Evolutionary conservation across 2,113 vertebrate genomes (phyloP).

Genomic region (Xiphorhynchus elegans): DNA sequence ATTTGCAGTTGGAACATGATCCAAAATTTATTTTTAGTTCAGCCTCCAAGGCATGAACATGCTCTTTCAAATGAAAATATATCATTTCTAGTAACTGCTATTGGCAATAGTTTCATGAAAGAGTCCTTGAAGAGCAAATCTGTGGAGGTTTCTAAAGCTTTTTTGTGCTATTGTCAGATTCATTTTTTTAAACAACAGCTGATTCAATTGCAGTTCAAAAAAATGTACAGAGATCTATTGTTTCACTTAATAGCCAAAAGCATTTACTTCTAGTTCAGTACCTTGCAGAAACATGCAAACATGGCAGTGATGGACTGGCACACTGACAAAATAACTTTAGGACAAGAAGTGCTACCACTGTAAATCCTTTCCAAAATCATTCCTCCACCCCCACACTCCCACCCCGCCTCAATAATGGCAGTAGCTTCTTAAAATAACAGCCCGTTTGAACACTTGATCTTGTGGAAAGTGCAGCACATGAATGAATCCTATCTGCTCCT

Average conservation of each 20-base stretch:
- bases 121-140: background rate
- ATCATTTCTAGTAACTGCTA: background rate
- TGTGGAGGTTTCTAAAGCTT: background rate
- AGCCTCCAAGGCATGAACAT: background rate
- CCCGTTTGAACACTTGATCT: background rate
- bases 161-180: background rate
- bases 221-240: background rate
- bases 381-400: fast-evolving
- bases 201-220: background rate
- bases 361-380: background rate
- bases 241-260: constrained; percentile 12
- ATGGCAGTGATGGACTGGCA: background rate
- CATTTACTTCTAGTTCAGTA: constrained; percentile 30
- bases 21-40: background rate
- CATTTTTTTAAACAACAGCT: constrained; percentile 12
- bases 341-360: background rate
- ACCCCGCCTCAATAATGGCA: background rate
- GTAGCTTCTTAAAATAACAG: constrained; percentile 11
- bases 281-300: constrained; percentile 40
- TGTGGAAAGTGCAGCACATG: background rate
- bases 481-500: background rate
- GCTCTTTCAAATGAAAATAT: background rate
- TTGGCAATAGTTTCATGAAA: background rate
- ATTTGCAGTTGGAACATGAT: background rate
- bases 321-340: constrained; percentile 14